These are phyloP conservation scores for Nephila pilipes DNA, from an alignment of 1,140 invertebrate genomes.

Conservation along the genomic window DNA sequence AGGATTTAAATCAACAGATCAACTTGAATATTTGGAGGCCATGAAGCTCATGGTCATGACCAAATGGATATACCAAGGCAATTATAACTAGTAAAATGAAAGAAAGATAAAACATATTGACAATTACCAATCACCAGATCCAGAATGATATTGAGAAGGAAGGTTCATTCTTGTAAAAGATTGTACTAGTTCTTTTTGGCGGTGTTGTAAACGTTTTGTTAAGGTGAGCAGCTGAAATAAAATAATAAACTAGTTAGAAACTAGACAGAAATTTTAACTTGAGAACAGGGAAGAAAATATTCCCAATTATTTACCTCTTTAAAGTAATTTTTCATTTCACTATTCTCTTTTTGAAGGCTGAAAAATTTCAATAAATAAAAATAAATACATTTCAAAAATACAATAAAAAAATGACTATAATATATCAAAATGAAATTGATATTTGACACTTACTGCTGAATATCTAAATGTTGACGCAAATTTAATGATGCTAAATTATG, in stretches of 20 bases:
- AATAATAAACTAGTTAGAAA: background rate
- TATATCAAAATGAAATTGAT: background rate
- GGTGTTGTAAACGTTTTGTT: slow-evolving; percentile 67
- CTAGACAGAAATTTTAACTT: background rate
- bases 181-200: slow-evolving; percentile 67
- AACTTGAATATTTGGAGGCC: too few relatives aligned
- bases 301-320: slow-evolving; percentile 67
- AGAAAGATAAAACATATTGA: background rate
- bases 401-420: background rate
- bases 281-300: background rate
- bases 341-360: slow-evolving; percentile 73
- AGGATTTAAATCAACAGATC: too few relatives aligned
- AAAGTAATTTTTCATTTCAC: slow-evolving; percentile 73
- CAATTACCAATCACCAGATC: slow-evolving; percentile 41
- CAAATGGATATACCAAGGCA: too few relatives aligned
- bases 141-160: slow-evolving; percentile 30
- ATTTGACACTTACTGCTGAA: slow-evolving; percentile 74
- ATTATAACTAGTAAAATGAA: too few relatives aligned
- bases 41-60: too few relatives aligned
- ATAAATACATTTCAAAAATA: too few relatives aligned
- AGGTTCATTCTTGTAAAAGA: slow-evolving; percentile 22
- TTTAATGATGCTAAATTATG: slow-evolving; percentile 72
- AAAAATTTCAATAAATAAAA: background rate
- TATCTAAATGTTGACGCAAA: slow-evolving; percentile 59
- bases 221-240: slow-evolving; percentile 63